Base-by-base conservation (phyloP, 2,113 vertebrate species). In the Aramus guarauna region DNA sequence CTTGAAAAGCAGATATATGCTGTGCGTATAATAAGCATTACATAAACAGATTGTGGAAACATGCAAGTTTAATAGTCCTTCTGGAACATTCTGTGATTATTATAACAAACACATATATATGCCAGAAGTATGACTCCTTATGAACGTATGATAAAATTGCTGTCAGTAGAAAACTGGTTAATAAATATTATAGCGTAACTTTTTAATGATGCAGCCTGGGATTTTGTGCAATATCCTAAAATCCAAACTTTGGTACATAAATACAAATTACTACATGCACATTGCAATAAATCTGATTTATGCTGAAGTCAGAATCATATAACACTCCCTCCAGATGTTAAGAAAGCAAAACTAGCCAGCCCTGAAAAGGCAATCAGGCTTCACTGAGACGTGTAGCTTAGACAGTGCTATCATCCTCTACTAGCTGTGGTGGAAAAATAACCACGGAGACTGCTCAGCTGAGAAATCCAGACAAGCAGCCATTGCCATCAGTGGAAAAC, bases 321-420 rank as follows among this genome's bases (percentile, higher is more conserved):
- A 83, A 86, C 39, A 45, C 39, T 86, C 64, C 47, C 76, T 92
- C 76, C 94, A 96, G 88, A 93, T 94, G 92, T 92, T 93, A 91
- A 84, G 72, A 92, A 92, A 80, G 48, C 21, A 86, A 92, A 85
- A 71, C 68, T 81, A 84, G 55, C 63, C 83, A 91, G 68, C 66
- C 80, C 92, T 96, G 94, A 92, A 92, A 95, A 94, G 69, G 88
- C 74, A 93, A 85, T 92, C 90, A 93, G 71, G 69, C 53, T 85
- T 91, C 66, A 12, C 55, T 82, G 62, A 90, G 71, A 88, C 41
- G n/a, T 50, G 34, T 34, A 71, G 45, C 55, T 93, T 76, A 92
- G 77, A 67, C 64, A 89, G 41, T 34, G 34, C 37, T 83, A 79
- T 94, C 89, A 91, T 85, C 47, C 64, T 85, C 52, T 72, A 36